Percentiles rank a stretch among this genome's conserved stretches.
These are phyloP conservation scores for Pyrgilauda ruficollis DNA, from an alignment of 2,113 vertebrate genomes.

Conservation along the genomic window DNA sequence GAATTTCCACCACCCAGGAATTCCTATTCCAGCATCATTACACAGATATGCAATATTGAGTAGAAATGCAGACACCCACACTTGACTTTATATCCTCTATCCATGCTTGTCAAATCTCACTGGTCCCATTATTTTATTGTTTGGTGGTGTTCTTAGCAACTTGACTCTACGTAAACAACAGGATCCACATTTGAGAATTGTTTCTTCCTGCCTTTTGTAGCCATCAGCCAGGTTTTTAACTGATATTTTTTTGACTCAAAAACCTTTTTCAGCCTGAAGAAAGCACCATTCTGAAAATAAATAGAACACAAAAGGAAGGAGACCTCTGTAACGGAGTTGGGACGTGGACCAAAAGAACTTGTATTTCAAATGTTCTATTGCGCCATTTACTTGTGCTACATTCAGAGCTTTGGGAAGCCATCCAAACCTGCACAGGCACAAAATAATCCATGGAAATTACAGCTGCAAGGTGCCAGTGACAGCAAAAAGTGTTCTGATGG, in stretches of 20 bases:
- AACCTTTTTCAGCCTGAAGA: not conserved
- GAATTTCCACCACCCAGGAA: not conserved
- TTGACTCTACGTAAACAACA: not conserved
- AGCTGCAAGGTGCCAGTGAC: not conserved
- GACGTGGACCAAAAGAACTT: conserved; percentile 9
- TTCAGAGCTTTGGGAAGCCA: not conserved
- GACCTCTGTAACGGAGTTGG: not conserved
- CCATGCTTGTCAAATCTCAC: not conserved
- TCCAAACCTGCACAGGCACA: not conserved
- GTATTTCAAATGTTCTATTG: not conserved
- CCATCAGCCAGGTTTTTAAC: not conserved
- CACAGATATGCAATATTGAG: not conserved
- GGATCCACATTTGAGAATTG: not conserved
- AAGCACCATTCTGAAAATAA: not conserved
- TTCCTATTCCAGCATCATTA: not conserved
- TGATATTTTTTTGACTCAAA: not conserved
- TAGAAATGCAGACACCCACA: not conserved
- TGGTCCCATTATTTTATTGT: not conserved
- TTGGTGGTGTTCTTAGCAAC: not conserved
- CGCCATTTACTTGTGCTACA: not conserved
- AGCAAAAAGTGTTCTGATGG: not conserved
- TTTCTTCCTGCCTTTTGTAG: not conserved
- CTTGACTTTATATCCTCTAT: not conserved
- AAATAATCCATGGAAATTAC: conserved; percentile 1
- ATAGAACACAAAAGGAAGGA: not conserved